Evolutionary conservation across 1,140 invertebrate genomes (phyloP).

Genomic region (Rhopalosiphum maidis): DNA sequence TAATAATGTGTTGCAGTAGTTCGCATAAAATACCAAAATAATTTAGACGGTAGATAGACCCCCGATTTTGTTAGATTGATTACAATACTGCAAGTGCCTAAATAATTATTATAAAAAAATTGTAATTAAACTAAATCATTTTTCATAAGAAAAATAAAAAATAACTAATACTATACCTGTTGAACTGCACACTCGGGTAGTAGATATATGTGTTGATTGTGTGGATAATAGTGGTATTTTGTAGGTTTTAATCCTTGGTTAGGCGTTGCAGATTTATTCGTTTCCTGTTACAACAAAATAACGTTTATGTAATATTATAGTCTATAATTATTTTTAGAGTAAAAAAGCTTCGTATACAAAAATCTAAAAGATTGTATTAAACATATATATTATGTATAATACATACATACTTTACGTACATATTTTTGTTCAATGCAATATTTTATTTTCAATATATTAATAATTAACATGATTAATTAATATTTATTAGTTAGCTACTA

Average conservation of each 20-base stretch:
- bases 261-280: conserved; percentile 69
- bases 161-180: conserved; percentile 69
- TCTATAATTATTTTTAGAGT: not conserved
- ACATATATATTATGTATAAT: not conserved
- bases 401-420: not conserved
- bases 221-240: conserved; percentile 93
- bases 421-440: not conserved
- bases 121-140: not conserved
- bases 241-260: conserved; percentile 80
- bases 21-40: not conserved
- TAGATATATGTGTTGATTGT: conserved; percentile 89
- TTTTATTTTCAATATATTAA: not conserved
- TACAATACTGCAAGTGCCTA: not conserved
- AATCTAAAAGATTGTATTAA: not conserved
- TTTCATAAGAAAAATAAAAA: not conserved
- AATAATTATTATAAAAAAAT: not conserved
- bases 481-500: not conserved
- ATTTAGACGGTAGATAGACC: not conserved
- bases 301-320: not conserved
- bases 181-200: conserved; percentile 92
- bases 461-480: not conserved
- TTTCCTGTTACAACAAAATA: conserved; percentile 59
- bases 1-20: not conserved
- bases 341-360: not conserved
- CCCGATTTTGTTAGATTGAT: not conserved